Evolutionary conservation across 2,797 vertebrate species (phyloP), one percentile per base, ranked within the genome.

Genomic region (Lepus townsendii): DNA sequence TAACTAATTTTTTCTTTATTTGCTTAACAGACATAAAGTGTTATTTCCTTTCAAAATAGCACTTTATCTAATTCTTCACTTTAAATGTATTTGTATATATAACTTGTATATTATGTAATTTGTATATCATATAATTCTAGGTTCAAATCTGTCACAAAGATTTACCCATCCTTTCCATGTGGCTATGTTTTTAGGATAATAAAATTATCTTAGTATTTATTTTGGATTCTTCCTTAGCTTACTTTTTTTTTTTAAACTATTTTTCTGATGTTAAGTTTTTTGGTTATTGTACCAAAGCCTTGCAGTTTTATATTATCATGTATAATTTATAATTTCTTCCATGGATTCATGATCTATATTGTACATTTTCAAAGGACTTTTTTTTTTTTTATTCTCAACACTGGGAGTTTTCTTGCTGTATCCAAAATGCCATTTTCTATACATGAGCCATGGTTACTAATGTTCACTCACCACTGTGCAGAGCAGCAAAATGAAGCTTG

Each of bases 401-500:
- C 96, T 82, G 32, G 94, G 47, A 73, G 11, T 80, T 90, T 24
- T 94, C 11, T 90, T 8, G 16, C 68, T 94, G 3, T 89, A 52
- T 88, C 57, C 68, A 65, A 19, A 60, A 71, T 66, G 38, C 35
- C 66, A 14, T 84, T 93, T 90, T 69, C 42, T 72, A 32, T 66
- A 47, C 52, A 93, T 85, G 77, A 71, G 68, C 42, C 50, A 66
- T 83, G 30, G 30, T 72, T 92, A 88, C 85, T 77, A 35, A 80
- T 90, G 71, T 85, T 90, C 84, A 68, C 42, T 90, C 10, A 66
- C 50, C n/a, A 32, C 52, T 80, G 27, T 73, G 16, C 38, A 86
- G 26, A 95, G 71, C 79, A 90, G 16, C 62, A 93, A 91, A 90
- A 90, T 93, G 52, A 17, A 83, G 38, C 27, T 90, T 92, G 57